Base-by-base conservation (phyloP, 2,888 invertebrate genomes). In the Dynastes tityus region DNA sequence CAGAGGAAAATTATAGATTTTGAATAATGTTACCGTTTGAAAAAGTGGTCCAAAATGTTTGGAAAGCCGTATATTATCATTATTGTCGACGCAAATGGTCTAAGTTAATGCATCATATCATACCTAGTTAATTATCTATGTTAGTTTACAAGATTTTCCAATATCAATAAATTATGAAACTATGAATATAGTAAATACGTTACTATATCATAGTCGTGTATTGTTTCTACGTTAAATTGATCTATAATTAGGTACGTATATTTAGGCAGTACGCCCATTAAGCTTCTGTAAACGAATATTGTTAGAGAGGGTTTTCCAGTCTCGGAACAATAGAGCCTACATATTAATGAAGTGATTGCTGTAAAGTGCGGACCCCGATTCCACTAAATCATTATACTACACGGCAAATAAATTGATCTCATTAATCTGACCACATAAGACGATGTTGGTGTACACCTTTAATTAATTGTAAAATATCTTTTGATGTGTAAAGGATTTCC, bases 281-380 rank as follows among this genome's bases (percentile, higher is more conserved):
- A 55, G 55, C 40, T 71, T 29, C 55, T 22, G 71, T 37, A 37
- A 71, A 71, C 40, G 55, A 71, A 70, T 53, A 55, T 71, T 53
- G 71, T 55, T n/a, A 71, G 71, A 32, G 55, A 55, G 55, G 55
- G 55, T 55, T 32, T 58, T 55, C 37, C 4, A 71, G 55, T 71
- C 58, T 32, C 37, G 0, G 58, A 71, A 71, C 71, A 71, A 71
- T 71, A 55, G 71, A 71, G 16, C 71, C 58, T 55, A 55, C 71
- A 71, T 71, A 71, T 71, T 71, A 71, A 55, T 71, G 71, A 71
- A 71, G 58, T 32, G 71, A 71, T 71, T 71, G 16, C 71, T 71
- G 49, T 27, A 68, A 55, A 53, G 32, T 55, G 55, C 37, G 58
- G 55, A 16, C 55, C n/a, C 55, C 71, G 53, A 55, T 71, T 55